Evolutionary conservation across 1,140 invertebrate species (phyloP).

Genomic region (Dendrolimus kikuchii): DNA sequence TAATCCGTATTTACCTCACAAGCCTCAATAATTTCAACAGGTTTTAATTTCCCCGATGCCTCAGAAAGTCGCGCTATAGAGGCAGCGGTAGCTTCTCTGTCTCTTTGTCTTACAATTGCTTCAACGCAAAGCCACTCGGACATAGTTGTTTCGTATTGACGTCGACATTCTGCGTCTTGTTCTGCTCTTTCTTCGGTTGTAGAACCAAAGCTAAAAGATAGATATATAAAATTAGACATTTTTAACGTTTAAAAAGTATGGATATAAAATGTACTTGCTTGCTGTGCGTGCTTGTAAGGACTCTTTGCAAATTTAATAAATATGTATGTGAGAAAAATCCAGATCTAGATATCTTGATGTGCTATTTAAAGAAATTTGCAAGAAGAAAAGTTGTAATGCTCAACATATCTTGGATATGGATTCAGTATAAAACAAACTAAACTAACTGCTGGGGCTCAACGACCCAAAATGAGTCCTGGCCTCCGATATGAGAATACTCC

Average conservation of each 20-base stretch:
- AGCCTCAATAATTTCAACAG: constrained; percentile 22
- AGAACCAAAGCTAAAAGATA: constrained; percentile 77
- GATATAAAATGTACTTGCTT: too few relatives aligned
- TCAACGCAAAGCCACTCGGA: constrained; percentile 96
- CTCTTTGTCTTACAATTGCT: constrained; percentile 89
- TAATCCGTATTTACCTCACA: constrained; percentile 49
- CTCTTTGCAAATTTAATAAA: too few relatives aligned
- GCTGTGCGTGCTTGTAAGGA: too few relatives aligned
- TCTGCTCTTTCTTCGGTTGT: constrained; percentile 78
- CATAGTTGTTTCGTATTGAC: constrained; percentile 91
- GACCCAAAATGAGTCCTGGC: too few relatives aligned
- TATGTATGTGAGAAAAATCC: too few relatives aligned
- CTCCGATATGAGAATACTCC: too few relatives aligned
- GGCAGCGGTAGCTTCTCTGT: constrained; percentile 80
- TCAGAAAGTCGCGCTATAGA: constrained; percentile 77
- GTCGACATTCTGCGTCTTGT: constrained; percentile 78
- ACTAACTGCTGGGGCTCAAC: too few relatives aligned
- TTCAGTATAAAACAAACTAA: too few relatives aligned
- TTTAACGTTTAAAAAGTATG: not conserved
- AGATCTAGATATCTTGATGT: too few relatives aligned
- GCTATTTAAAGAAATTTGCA: too few relatives aligned
- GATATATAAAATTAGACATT: constrained; percentile 1
- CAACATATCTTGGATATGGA: too few relatives aligned
- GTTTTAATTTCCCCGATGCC: constrained; percentile 44
- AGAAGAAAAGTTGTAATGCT: too few relatives aligned